These are phyloP conservation scores for Rhizoglyphus robini DNA, from an alignment of 1,140 invertebrate genomes.

Conservation along the genomic window DNA sequence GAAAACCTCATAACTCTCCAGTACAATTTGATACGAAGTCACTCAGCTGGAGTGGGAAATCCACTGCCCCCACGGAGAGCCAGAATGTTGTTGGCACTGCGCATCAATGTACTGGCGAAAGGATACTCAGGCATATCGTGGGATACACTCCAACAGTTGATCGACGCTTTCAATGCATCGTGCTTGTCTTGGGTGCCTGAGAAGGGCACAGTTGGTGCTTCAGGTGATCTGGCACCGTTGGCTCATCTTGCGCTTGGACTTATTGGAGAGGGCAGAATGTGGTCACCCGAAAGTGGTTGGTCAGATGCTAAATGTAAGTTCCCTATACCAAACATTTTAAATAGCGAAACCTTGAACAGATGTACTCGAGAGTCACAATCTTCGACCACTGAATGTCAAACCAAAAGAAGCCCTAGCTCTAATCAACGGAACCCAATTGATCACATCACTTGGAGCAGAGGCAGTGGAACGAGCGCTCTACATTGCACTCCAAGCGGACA, in stretches of 20 bases:
- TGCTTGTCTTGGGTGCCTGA: conserved; percentile 59
- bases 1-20: conserved; percentile 51
- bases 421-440: conserved; percentile 61
- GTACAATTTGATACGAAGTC: conserved; percentile 54
- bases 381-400: conserved; percentile 45
- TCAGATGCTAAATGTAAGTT: conserved; percentile 44
- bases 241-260: conserved; percentile 53
- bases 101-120: conserved; percentile 58
- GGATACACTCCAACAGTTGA: conserved; percentile 45
- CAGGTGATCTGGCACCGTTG: conserved; percentile 55
- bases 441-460: conserved; percentile 53
- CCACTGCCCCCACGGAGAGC: conserved; percentile 48
- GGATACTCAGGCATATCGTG: conserved; percentile 55
- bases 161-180: conserved; percentile 56
- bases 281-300: conserved; percentile 57
- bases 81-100: conserved; percentile 51
- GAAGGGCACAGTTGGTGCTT: conserved; percentile 58
- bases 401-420: conserved; percentile 57
- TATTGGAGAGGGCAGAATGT: conserved; percentile 61
- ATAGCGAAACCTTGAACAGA: conserved; percentile 19
- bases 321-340: no score
- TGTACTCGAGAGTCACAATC: conserved; percentile 41
- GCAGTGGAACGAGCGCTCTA: conserved; percentile 47
- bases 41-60: conserved; percentile 52
- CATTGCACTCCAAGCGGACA: conserved; percentile 51